phyloP scores from a whole-genome alignment of 2,797 vertebrate species.

The Oophaga sylvatica region DNA sequence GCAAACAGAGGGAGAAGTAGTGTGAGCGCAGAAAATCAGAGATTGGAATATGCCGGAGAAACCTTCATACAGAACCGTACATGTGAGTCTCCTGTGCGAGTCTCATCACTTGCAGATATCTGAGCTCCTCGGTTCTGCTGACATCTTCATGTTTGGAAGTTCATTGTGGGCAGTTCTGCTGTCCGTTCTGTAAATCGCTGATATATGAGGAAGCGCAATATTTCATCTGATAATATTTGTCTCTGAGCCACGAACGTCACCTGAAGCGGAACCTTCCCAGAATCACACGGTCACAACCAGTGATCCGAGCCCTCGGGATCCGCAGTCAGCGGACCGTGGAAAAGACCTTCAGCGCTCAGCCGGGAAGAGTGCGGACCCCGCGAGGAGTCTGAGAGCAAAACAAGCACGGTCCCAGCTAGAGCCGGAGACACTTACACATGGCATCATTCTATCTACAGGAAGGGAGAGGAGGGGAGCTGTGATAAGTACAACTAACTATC shows the following conservation, averaged over 20 bases:
- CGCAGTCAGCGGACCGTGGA: conserved; percentile 18
- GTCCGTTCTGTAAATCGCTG: not conserved
- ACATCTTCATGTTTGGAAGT: not conserved
- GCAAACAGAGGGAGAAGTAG: too few species aligned
- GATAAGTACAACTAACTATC: too few species aligned
- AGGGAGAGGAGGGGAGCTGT: too few species aligned
- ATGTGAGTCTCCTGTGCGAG: not conserved
- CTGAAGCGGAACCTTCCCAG: conserved; percentile 35
- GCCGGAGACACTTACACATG: too few species aligned
- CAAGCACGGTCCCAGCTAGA: too few species aligned
- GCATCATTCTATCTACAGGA: too few species aligned
- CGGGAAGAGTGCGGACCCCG: too few species aligned
- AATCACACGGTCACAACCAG: conserved; percentile 18
- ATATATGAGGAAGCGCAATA: conserved; percentile 19
- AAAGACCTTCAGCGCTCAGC: not conserved
- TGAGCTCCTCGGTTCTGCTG: not conserved
- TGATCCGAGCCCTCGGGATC: not conserved
- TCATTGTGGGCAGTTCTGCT: not conserved
- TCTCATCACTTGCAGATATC: not conserved
- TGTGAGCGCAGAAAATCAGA: too few species aligned
- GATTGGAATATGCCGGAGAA: too few species aligned
- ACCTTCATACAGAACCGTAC: too few species aligned
- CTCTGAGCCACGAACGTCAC: not conserved
- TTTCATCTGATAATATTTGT: conserved; percentile 48
- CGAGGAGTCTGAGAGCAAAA: not conserved